Conservation (phyloP, 1,140 invertebrate species). For the Lordiphosa clarofinis region DNA sequence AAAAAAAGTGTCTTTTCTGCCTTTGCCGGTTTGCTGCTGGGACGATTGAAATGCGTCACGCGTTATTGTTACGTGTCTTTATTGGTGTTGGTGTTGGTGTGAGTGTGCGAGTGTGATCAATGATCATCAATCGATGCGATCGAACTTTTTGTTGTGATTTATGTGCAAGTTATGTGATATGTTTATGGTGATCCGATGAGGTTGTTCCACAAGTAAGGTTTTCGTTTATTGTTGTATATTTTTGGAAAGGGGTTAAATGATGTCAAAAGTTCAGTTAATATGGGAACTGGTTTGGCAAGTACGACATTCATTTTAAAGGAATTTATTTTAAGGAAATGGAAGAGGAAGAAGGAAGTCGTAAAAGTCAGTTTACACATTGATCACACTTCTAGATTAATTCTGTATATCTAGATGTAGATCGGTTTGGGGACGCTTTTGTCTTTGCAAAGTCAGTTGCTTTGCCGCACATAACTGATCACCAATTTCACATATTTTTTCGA, state of each 20-base stretch:
- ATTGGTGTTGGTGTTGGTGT: constrained; percentile 17
- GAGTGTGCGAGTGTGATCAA: constrained; percentile 9
- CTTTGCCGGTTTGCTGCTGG: constrained; percentile 20
- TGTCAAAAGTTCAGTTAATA: too few relatives aligned
- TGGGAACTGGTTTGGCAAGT: too few relatives aligned
- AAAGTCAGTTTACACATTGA: too few relatives aligned
- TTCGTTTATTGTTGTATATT: constrained; percentile 1
- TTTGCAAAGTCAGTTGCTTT: too few relatives aligned
- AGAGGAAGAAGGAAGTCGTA: too few relatives aligned
- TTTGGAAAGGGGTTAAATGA: not conserved
- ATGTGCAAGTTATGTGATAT: constrained; percentile 45
- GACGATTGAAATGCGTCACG: constrained; percentile 68
- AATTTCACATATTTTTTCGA: too few relatives aligned
- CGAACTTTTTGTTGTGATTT: constrained; percentile 49
- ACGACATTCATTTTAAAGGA: too few relatives aligned
- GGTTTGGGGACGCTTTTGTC: too few relatives aligned
- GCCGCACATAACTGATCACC: too few relatives aligned
- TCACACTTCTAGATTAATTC: too few relatives aligned
- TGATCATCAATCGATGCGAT: constrained; percentile 31
- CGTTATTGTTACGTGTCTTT: constrained; percentile 62
- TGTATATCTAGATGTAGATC: too few relatives aligned
- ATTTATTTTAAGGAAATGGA: too few relatives aligned
- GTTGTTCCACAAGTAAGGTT: constrained; percentile 27
- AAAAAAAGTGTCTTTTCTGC: constrained; percentile 1
- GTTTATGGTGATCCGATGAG: constrained; percentile 21